Base-by-base conservation (phyloP, 2,888 invertebrate species). In the Gymnocheta viridis region DNA sequence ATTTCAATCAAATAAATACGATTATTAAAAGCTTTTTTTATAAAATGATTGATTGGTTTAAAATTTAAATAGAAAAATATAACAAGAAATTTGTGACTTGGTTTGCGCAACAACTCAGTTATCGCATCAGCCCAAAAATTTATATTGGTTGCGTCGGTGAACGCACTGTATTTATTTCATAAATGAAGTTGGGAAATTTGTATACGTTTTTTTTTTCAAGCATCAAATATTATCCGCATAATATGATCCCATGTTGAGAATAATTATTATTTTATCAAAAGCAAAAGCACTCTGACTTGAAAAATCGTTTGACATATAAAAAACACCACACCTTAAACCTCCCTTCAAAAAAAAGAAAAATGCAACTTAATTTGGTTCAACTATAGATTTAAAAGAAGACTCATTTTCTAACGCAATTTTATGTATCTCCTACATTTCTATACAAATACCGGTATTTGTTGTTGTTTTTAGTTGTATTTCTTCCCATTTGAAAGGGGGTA, bases 401-500 rank as follows among this genome's bases (percentile, higher is more conserved):
- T 10, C 12, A 49, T 10, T 49, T 19, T 10, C 10, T 7, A 22
- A 49, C 19, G 10, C 3, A 7, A 44, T 44, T n/a, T n/a, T 41
- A 2, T 12, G 12, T 17, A 7, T 49, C 2, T 29, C 17, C 12
- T 41, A 56, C 17, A 32, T 60, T 67, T 32, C 6, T 49, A 27
- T 67, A 4, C n/a, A 54, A 69, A 70, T 24, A 58, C 19, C 47
- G 22, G 70, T 35, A 51, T 38, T 58, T 60, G 14, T 62, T 41
- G 35, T 32, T 22, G 24, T 70, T 70, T 32, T 54, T 4, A 66
- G 27, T 22, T 12, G 5, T 1, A 56, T 69, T n/a, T 7, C 22
- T 14, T 22, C 41, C 22, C 2, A 47, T 69, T 17, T n/a, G 49
- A 38, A 35, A 35, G 44, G 41, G 60, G 22, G 41, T 60, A 41